A percentile compares a stretch with the other conserved stretches of the same genome.
These are phyloP conservation scores for Cheilosia soror DNA, from an alignment of 2,888 invertebrate genomes.

Conservation along the genomic window DNA sequence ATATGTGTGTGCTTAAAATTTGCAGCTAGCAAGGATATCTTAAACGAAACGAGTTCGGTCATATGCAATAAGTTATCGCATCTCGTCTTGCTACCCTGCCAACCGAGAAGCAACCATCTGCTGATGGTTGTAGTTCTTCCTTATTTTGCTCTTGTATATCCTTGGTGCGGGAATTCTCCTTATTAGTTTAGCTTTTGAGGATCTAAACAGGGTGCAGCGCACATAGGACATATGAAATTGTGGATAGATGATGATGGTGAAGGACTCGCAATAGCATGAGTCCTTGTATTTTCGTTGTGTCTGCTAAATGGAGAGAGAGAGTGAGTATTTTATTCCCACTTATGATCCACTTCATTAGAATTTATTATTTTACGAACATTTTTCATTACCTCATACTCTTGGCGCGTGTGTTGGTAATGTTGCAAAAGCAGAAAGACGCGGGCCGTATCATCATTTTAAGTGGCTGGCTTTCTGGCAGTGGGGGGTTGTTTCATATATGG, in stretches of 20 bases:
- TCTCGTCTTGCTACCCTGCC: constrained; percentile 33
- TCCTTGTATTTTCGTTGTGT: constrained; percentile 26
- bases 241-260: not conserved
- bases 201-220: constrained; percentile 35
- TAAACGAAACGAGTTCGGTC: constrained; percentile 51
- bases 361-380: constrained; percentile 73
- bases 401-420: not conserved
- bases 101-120: constrained; percentile 54
- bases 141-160: constrained; percentile 8
- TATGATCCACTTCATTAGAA: constrained; percentile 76
- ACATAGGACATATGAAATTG: constrained; percentile 15
- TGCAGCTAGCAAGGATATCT: constrained; percentile 44
- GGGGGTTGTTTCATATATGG: constrained; percentile 30
- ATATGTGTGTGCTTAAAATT: constrained; percentile 14
- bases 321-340: constrained; percentile 68
- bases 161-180: constrained; percentile 41
- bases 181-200: constrained; percentile 73
- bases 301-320: constrained; percentile 8
- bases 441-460: constrained; percentile 18
- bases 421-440: not conserved
- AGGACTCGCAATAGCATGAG: constrained; percentile 11
- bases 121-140: constrained; percentile 14
- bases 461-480: constrained; percentile 1
- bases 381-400: constrained; percentile 54
- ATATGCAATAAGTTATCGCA: constrained; percentile 60